A percentile compares a stretch with the other conserved stretches of the same genome.
Evolutionary conservation across 2,113 vertebrate genomes (phyloP).

Genomic region (Microcebus griseorufus): DNA sequence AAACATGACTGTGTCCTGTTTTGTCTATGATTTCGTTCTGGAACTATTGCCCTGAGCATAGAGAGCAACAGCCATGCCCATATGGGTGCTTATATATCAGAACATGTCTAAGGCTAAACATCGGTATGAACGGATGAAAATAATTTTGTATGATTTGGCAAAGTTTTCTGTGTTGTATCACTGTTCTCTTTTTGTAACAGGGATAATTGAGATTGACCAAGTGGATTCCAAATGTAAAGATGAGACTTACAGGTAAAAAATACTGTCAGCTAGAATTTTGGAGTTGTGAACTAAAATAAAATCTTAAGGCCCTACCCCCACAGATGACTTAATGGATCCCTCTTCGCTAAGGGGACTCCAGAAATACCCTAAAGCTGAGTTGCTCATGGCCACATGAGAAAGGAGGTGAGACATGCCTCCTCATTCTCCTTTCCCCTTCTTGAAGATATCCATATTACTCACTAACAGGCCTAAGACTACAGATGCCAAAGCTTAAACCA

Average conservation of each 20-base stretch:
- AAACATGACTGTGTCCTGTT: not conserved
- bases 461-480: too few relatives aligned
- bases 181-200: not conserved
- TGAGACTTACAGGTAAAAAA: constrained; percentile 10
- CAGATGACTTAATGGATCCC: too few relatives aligned
- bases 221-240: not conserved
- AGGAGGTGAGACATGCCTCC: too few relatives aligned
- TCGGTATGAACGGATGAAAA: not conserved
- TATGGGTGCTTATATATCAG: not conserved
- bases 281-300: too few relatives aligned
- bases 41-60: not conserved
- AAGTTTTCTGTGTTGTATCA: not conserved
- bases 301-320: too few relatives aligned
- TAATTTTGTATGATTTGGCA: not conserved
- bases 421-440: too few relatives aligned
- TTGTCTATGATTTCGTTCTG: not conserved
- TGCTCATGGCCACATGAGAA: too few relatives aligned
- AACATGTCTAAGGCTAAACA: not conserved
- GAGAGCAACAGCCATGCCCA: not conserved
- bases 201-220: not conserved
- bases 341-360: too few relatives aligned
- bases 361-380: too few relatives aligned
- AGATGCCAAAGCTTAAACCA: too few relatives aligned
- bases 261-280: not conserved
- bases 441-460: too few relatives aligned